Base-by-base conservation (phyloP, 1,140 invertebrate species). In the Triops cancriformis region DNA sequence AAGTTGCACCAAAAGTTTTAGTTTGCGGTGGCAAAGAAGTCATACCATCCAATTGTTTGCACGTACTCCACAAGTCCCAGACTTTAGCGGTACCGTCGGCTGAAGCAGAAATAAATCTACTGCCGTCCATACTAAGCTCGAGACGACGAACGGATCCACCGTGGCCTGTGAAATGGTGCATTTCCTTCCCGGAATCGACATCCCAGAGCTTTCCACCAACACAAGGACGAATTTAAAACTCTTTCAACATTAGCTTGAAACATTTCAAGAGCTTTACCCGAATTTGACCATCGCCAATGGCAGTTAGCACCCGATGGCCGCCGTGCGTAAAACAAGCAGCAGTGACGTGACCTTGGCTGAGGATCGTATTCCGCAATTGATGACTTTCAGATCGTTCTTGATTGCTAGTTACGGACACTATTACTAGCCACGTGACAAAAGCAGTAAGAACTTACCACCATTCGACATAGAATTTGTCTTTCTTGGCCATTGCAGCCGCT, bases 41-140 rank as follows among this genome's bases (percentile, higher is more conserved):
- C 74, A 73, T 79, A 79, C 78, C 78, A 75, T 81, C 79, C 14
- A 80, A 76, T 76, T 79, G 77, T 26, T 80, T 73, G 37, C 81
- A 43, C 1, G 80, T 76, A 9, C 73, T 23, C 75, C 77, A 75
- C 26, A 87, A 80, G 79, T 86, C 84, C 86, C 87, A 88, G 27
- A 88, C 83, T 82, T 87, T 88, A 1, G 87, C 86, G 27, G 85
- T 86, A 42, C 86, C 85, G 81, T 88, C 86, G 75, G 85, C 84
- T 23, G 85, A 86, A 1, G 86, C 78, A 11, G 82, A 81, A 12
- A 81, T 74, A 45, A 83, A 80, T 26, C 77, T 72, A 12, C 27
- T 26, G 75, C 76, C 78, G 41, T 80, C 76, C 11, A 26, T 27
- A 73, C 75, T 80, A 37, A 82, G 79, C 2, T 76, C 51, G 27